Base-by-base conservation (phyloP, 2,888 invertebrate genomes). In the Cheilosia soror region DNA sequence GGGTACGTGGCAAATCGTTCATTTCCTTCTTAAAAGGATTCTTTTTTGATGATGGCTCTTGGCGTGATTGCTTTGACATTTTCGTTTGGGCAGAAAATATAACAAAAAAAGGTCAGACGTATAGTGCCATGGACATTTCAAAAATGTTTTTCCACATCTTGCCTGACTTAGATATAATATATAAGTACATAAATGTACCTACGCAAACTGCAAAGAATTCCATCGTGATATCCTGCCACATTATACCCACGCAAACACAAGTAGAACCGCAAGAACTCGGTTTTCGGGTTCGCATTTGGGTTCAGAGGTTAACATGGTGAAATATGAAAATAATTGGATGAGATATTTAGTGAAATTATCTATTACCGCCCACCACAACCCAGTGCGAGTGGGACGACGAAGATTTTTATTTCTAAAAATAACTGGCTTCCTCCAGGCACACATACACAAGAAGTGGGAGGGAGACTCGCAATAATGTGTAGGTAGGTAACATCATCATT, bases 361-460 rank as follows among this genome's bases (percentile, higher is more conserved):
- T 71, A 65, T 71, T 47, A 63, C 47, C 53, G 69, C 65, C 51
- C 72, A 63, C 65, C 63, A 79, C 83, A 63, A 84, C 83, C 25
- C 6, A 44, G 44, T 27, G 25, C 15, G 33, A 72, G 71, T 75
- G 80, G 80, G 79, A 55, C 5, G 68, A 66, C 7, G 63, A 63
- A 71, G 58, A 65, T 65, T 65, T 11, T 71, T 5, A 31, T 42
- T 44, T 84, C 84, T 84, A 84, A 80, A 84, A 84, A 84, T 84
- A 84, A 31, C 44, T 60, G 51, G 63, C 75, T 69, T 69, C 65
- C 68, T 75, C 73, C 68, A 75, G 73, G 79, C 25, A 65, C 25
- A 33, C 44, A 31, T 20, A 62, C 40, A 55, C n/a, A 65, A 69
- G 65, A 65, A 69, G 65, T 60, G 51, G 60, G 66, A 33, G 51